Evolutionary conservation across 2,113 vertebrate genomes (phyloP).

Genomic region (Neogobius melanostomus): DNA sequence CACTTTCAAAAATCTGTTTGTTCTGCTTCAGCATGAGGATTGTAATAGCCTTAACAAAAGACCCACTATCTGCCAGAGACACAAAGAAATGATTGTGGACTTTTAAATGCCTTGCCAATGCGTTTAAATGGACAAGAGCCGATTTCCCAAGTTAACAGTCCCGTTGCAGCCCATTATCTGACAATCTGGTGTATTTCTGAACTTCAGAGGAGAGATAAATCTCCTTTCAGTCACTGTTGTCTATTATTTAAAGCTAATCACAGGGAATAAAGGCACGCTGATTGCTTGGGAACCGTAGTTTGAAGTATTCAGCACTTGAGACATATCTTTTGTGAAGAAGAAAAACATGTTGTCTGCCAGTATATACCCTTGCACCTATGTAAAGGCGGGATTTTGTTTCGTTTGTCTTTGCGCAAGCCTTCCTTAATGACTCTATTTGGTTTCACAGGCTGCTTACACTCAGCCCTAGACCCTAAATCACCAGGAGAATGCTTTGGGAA

Average conservation of each 20-base stretch:
- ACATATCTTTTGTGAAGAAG: neutral
- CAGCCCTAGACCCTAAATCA: neutral
- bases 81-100: slow-evolving; percentile 37
- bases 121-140: slow-evolving; percentile 16
- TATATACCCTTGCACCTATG: slow-evolving; percentile 9
- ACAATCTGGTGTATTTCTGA: slow-evolving; percentile 25
- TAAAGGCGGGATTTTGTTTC: neutral
- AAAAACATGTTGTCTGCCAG: slow-evolving; percentile 3
- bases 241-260: neutral
- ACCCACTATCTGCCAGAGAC: neutral
- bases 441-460: neutral
- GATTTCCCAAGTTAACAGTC: slow-evolving; percentile 22
- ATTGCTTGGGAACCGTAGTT: slow-evolving; percentile 19
- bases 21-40: slow-evolving; percentile 14
- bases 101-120: slow-evolving; percentile 14
- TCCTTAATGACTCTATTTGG: neutral
- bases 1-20: slow-evolving; percentile 25
- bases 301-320: slow-evolving; percentile 13
- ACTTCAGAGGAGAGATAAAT: slow-evolving; percentile 21
- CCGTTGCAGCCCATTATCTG: slow-evolving; percentile 24
- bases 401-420: neutral
- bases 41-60: slow-evolving; percentile 29
- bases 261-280: slow-evolving; percentile 28
- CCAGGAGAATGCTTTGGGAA: neutral
- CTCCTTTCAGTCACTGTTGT: slow-evolving; percentile 17